Percentiles rank a stretch among this genome's conserved stretches.
These are phyloP conservation scores for Coendou prehensilis DNA, from an alignment of 2,797 vertebrate species.

Conservation along the genomic window DNA sequence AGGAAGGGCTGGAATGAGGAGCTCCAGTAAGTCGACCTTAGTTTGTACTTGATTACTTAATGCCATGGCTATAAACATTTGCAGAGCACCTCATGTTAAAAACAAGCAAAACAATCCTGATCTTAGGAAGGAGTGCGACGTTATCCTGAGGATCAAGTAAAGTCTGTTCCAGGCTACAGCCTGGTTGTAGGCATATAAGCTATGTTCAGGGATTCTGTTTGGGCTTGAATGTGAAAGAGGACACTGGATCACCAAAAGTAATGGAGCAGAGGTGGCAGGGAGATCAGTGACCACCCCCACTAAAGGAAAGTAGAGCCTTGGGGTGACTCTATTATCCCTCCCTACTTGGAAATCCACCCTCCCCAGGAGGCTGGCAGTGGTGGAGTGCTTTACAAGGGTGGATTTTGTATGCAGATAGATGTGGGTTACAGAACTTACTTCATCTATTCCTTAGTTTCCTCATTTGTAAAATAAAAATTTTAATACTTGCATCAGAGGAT, in stretches of 20 bases:
- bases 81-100: background rate
- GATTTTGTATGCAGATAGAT: background rate
- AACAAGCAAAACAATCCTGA: background rate
- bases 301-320: background rate
- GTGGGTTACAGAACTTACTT: background rate
- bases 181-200: background rate
- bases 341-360: background rate
- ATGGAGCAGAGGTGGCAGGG: background rate
- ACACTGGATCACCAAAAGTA: background rate
- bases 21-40: background rate
- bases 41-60: background rate
- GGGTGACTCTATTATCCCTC: background rate
- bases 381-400: background rate
- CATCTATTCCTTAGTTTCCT: conserved; percentile 41
- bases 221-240: background rate
- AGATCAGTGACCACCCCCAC: background rate
- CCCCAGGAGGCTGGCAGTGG: background rate
- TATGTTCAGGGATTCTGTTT: background rate
- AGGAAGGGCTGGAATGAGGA: background rate
- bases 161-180: background rate
- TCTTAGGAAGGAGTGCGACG: background rate
- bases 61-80: background rate
- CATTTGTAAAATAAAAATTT: conserved; percentile 11
- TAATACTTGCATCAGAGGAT: background rate
- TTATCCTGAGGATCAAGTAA: background rate